Evolutionary conservation across 2,113 vertebrate species (phyloP).

Genomic region (Callorhinus ursinus): DNA sequence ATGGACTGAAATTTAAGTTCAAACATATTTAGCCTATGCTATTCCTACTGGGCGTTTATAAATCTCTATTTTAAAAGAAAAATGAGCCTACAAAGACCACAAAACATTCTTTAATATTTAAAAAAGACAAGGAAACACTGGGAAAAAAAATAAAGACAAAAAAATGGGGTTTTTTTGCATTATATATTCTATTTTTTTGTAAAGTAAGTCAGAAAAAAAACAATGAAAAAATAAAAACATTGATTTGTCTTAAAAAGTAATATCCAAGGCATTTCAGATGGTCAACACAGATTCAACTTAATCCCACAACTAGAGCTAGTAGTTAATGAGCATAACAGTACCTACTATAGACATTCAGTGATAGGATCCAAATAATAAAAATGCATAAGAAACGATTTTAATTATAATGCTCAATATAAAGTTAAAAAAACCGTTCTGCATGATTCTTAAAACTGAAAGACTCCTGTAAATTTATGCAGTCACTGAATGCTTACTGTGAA

Average conservation of each 20-base stretch:
- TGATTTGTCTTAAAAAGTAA: constrained; percentile 26
- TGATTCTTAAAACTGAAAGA: constrained; percentile 6
- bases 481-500: not conserved
- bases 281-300: not conserved
- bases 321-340: not conserved
- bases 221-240: not conserved
- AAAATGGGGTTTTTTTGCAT: not conserved
- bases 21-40: not conserved
- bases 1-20: not conserved
- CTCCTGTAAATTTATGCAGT: not conserved
- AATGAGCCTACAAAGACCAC: not conserved
- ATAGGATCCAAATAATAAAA: not conserved
- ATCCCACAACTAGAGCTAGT: not conserved
- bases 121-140: not conserved
- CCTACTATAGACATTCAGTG: not conserved
- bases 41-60: not conserved
- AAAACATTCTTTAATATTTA: constrained; percentile 38
- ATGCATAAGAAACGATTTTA: not conserved
- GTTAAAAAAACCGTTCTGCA: not conserved
- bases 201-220: constrained; percentile 18
- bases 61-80: constrained; percentile 53
- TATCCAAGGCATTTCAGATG: not conserved
- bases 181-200: not conserved
- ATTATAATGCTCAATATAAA: not conserved
- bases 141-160: not conserved